phyloP scores from a whole-genome alignment of 2,113 vertebrate genomes.

The Marmota monax region DNA sequence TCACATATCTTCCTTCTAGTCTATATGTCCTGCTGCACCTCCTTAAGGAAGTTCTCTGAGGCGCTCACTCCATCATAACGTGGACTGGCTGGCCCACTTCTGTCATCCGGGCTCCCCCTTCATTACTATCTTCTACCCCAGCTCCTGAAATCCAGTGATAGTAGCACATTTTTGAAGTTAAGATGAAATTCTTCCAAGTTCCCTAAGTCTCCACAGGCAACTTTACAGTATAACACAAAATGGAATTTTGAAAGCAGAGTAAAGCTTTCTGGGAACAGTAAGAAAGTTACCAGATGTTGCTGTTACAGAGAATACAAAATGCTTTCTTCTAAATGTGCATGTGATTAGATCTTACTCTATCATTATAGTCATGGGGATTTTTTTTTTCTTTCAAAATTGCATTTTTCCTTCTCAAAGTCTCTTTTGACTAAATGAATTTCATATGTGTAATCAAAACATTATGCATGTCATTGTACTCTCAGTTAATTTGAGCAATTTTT shows the following conservation, averaged over 20 bases:
- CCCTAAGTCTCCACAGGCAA: constrained; percentile 54
- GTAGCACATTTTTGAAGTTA: constrained; percentile 58
- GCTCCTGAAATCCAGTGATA: constrained; percentile 40
- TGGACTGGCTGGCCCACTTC: neutral
- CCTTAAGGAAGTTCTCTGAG: neutral
- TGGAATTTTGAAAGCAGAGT: constrained; percentile 40
- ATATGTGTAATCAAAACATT: constrained; percentile 82
- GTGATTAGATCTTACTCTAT: constrained; percentile 78
- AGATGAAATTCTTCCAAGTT: constrained; percentile 47
- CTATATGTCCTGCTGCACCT: neutral
- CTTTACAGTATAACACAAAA: constrained; percentile 46
- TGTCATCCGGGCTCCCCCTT: neutral
- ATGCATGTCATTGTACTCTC: constrained; percentile 68
- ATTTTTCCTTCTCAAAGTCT: constrained; percentile 75
- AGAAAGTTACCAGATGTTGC: constrained; percentile 76
- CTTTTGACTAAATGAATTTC: constrained; percentile 81
- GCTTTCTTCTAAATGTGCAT: constrained; percentile 74
- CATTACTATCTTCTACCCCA: neutral
- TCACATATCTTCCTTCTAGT: neutral
- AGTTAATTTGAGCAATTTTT: constrained; percentile 80
- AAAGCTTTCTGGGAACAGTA: constrained; percentile 27
- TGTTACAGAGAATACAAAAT: constrained; percentile 39
- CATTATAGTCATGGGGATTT: constrained; percentile 67
- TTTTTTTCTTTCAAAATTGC: constrained; percentile 59
- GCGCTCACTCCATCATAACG: neutral